Conservation (phyloP, 2,797 vertebrate species). For the Spea hammondii region DNA sequence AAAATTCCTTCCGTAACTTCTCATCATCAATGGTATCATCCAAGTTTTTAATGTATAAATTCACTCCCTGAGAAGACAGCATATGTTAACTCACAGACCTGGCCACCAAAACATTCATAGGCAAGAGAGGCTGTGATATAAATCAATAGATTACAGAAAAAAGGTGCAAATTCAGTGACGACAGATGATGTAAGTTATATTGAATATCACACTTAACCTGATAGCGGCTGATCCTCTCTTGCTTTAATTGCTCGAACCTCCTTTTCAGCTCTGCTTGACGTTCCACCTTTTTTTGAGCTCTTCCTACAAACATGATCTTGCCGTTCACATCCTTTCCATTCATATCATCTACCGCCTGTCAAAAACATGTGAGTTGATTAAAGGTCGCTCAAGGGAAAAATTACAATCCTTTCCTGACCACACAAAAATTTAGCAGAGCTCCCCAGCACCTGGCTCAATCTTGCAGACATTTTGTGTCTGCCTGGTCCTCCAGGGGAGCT, state of each 20-base stretch:
- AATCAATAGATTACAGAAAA: neutral
- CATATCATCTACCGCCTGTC: conserved; percentile 96
- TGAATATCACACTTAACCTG: conserved; percentile 73
- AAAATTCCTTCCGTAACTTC: conserved; percentile 96
- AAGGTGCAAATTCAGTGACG: neutral
- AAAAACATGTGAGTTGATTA: conserved; percentile 20
- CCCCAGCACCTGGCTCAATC: conserved; percentile 29
- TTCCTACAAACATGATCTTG: conserved; percentile 92
- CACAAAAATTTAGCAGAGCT: conserved; percentile 21
- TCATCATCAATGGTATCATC: conserved; percentile 98
- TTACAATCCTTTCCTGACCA: neutral
- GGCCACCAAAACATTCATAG: neutral
- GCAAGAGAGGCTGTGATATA: no score
- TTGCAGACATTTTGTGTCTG: conserved; percentile 42
- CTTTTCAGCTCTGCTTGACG: conserved; percentile 94
- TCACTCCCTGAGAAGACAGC: conserved; percentile 81
- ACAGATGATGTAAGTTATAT: neutral
- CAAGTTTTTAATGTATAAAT: conserved; percentile 97
- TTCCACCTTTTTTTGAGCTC: conserved; percentile 97
- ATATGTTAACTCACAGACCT: neutral
- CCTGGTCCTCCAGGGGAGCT: conserved; percentile 15
- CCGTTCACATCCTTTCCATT: conserved; percentile 92
- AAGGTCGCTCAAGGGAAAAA: neutral
- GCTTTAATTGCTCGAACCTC: conserved; percentile 94
- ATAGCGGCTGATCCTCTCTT: conserved; percentile 95